Evolutionary conservation across 2,888 invertebrate genomes (phyloP).

Genomic region (Apodemia mormo): DNA sequence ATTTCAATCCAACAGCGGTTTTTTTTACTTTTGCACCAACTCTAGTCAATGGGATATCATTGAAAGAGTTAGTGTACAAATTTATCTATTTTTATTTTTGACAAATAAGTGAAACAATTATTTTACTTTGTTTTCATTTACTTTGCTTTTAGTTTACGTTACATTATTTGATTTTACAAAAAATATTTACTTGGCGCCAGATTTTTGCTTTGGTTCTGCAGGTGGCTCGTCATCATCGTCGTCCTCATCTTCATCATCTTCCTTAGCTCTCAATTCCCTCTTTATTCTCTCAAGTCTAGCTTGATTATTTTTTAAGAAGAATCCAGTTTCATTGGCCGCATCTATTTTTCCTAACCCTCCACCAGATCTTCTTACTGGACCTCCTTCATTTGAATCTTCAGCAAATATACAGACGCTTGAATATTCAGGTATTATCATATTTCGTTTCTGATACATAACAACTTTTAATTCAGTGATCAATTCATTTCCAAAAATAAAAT

Average conservation of each 20-base stretch:
- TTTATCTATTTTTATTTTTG: no score
- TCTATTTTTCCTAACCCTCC: not conserved
- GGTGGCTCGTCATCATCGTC: not conserved
- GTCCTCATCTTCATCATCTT: not conserved
- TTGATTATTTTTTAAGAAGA: not conserved
- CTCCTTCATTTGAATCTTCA: not conserved
- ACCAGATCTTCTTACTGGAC: slow-evolving; percentile 5
- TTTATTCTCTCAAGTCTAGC: not conserved
- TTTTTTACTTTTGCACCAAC: no score
- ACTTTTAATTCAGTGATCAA: not conserved
- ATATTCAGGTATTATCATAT: not conserved
- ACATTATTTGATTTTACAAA: no score
- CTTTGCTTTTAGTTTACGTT: no score
- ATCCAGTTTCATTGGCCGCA: not conserved
- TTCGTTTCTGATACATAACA: not conserved
- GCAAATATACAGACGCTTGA: not conserved
- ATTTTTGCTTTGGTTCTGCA: not conserved
- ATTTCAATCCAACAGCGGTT: no score
- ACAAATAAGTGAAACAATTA: no score
- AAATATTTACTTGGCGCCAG: not conserved
- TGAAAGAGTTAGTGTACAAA: no score
- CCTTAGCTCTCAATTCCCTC: not conserved
- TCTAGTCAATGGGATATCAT: no score
- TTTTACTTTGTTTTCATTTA: no score
- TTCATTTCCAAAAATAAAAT: not conserved